Conservation (phyloP, 2,888 invertebrate genomes). For the Frankliniella intonsa region DNA sequence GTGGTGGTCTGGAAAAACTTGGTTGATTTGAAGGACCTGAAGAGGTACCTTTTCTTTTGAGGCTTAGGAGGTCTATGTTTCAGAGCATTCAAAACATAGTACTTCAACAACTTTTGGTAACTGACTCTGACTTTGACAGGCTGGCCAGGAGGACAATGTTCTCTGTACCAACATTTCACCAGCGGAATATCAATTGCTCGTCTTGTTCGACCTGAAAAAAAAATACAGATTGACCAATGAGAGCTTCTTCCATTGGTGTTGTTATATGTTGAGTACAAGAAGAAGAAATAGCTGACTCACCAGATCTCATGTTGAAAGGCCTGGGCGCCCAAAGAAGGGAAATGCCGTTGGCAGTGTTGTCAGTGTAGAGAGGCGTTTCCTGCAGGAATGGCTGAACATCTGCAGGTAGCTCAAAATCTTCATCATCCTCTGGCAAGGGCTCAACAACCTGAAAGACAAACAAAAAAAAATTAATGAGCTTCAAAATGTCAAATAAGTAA, state of each 20-base stretch:
- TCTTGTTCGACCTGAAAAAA: slow-evolving; percentile 67
- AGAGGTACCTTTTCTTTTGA: slow-evolving; percentile 95
- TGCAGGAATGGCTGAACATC: slow-evolving; percentile 88
- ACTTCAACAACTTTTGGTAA: slow-evolving; percentile 97
- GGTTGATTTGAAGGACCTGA: slow-evolving; percentile 98
- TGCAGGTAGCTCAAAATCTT: slow-evolving; percentile 88
- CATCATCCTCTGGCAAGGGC: slow-evolving; percentile 86
- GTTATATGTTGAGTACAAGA: slow-evolving; percentile 6
- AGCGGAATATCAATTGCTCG: slow-evolving; percentile 96
- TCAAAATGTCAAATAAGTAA: slow-evolving; percentile 14
- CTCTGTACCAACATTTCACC: slow-evolving; percentile 96
- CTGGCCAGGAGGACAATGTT: slow-evolving; percentile 90
- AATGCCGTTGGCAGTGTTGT: slow-evolving; percentile 98
- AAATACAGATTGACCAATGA: slow-evolving; percentile 28
- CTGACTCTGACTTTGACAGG: slow-evolving; percentile 99
- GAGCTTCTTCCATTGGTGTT: not conserved
- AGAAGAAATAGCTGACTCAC: slow-evolving; percentile 44
- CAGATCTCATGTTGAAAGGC: slow-evolving; percentile 94
- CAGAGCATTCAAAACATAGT: slow-evolving; percentile 94
- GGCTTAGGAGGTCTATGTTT: slow-evolving; percentile 98
- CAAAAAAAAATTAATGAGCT: slow-evolving; percentile 27
- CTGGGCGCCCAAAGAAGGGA: slow-evolving; percentile 95
- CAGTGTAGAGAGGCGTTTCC: slow-evolving; percentile 93
- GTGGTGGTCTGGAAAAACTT: slow-evolving; percentile 99
- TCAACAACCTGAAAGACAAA: slow-evolving; percentile 58